Evolutionary conservation across 2,888 invertebrate genomes (phyloP).

Genomic region (Trisateles emortualis): DNA sequence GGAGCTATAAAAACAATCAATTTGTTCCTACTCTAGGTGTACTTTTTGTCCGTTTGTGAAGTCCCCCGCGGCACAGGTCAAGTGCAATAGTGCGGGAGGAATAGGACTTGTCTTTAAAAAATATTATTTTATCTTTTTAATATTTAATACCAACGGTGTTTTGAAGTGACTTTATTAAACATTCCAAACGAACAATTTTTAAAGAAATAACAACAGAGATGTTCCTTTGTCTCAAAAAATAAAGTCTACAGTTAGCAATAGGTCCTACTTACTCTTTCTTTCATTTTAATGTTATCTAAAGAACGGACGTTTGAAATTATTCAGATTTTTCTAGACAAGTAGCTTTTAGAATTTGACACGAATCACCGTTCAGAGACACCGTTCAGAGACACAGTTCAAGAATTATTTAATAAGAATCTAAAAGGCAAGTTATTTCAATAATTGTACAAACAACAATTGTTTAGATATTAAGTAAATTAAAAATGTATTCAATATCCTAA

Average conservation of each 20-base stretch:
- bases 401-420: constrained; percentile 4
- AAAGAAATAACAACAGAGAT: constrained; percentile 4
- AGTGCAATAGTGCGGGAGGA: too few species aligned
- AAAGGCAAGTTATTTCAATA: not conserved
- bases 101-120: too few species aligned
- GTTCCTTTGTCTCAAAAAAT: constrained; percentile 11
- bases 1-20: too few species aligned
- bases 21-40: too few species aligned
- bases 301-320: constrained; percentile 7
- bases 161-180: constrained; percentile 22
- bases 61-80: too few species aligned
- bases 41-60: too few species aligned
- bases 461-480: too few species aligned
- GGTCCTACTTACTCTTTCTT: constrained; percentile 10
- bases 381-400: constrained; percentile 2
- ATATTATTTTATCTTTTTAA: too few species aligned
- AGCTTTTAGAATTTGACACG: constrained; percentile 13
- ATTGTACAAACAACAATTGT: not conserved
- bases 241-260: constrained; percentile 7
- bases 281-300: constrained; percentile 11
- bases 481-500: too few species aligned
- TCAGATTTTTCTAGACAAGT: constrained; percentile 6
- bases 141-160: constrained; percentile 8
- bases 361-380: constrained; percentile 5
- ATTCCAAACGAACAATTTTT: constrained; percentile 17